A percentile compares a stretch with the other conserved stretches of the same genome.
These are phyloP conservation scores for Dinothrombium tinctorium DNA, from an alignment of 1,140 invertebrate species.

Conservation along the genomic window DNA sequence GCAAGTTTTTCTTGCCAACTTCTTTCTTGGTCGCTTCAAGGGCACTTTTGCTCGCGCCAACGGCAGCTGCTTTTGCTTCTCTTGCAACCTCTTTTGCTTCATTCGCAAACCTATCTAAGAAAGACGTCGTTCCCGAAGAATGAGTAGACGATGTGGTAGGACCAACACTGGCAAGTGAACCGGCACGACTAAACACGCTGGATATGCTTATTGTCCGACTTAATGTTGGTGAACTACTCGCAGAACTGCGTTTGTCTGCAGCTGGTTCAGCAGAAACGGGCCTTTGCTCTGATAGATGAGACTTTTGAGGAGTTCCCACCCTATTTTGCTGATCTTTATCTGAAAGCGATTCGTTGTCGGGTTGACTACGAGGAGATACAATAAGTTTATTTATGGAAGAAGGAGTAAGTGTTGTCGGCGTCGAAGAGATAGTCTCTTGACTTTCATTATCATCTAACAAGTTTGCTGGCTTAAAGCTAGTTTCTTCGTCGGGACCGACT, in stretches of 20 bases:
- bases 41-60: conserved; percentile 62
- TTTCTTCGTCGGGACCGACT: not conserved
- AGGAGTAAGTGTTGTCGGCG: conserved; percentile 11
- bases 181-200: conserved; percentile 14
- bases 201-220: conserved; percentile 13
- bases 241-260: conserved; percentile 4
- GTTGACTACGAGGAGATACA: conserved; percentile 9
- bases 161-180: not conserved
- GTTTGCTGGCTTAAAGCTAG: not conserved
- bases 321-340: not conserved
- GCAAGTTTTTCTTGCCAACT: conserved; percentile 5
- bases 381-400: conserved; percentile 12
- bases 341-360: not conserved
- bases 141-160: not conserved
- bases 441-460: not conserved
- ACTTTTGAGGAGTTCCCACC: not conserved
- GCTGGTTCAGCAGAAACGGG: conserved; percentile 3
- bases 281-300: not conserved
- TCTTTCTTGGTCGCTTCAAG: conserved; percentile 46
- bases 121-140: not conserved
- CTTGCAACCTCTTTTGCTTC: conserved; percentile 69
- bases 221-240: conserved; percentile 9
- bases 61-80: conserved; percentile 52
- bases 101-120: conserved; percentile 37
- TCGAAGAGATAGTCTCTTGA: not conserved